These are phyloP conservation scores for Montipora cactus DNA, from an alignment of 64 coral and sea anemone species.

Conservation along the genomic window DNA sequence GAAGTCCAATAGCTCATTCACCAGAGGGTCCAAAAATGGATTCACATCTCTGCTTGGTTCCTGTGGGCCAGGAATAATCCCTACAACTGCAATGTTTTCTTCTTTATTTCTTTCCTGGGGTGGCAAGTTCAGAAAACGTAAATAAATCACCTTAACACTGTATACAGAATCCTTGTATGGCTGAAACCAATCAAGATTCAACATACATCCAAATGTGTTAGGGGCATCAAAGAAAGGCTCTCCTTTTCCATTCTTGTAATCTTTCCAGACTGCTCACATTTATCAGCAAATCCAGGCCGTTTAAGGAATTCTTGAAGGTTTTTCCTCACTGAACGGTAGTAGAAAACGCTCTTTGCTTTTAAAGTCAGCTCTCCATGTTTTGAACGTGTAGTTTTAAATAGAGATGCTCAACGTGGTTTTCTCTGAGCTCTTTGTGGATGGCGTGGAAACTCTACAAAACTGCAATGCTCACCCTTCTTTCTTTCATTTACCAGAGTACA, in stretches of 20 bases:
- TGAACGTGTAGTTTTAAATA: slow-evolving; percentile 3
- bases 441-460: slow-evolving; percentile 20
- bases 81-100: slow-evolving; percentile 23
- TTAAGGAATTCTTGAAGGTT: slow-evolving; percentile 4
- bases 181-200: slow-evolving; percentile 48
- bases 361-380: slow-evolving; percentile 5
- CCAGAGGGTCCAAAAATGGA: slow-evolving; percentile 37
- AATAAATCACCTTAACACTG: slow-evolving; percentile 8
- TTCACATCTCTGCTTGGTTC: slow-evolving; percentile 16
- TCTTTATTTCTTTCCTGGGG: slow-evolving; percentile 17
- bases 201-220: slow-evolving; percentile 1
- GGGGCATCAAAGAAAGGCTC: slow-evolving; percentile 18
- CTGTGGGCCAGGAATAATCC: slow-evolving; percentile 27
- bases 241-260: slow-evolving; percentile 11
- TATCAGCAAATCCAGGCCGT: slow-evolving; percentile 10
- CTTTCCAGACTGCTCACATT: slow-evolving; percentile 34
- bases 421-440: not conserved
- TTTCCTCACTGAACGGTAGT: slow-evolving; percentile 4
- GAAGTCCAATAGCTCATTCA: slow-evolving; percentile 26
- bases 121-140: slow-evolving; percentile 39
- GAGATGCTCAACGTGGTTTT: slow-evolving; percentile 6
- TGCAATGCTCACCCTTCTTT: slow-evolving; percentile 1
- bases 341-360: slow-evolving; percentile 29
- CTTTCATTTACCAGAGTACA: not conserved
- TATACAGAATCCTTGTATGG: slow-evolving; percentile 5